phyloP scores from a whole-genome alignment of 2,888 invertebrate species.

The Petrolisthes manimaculis region DNA sequence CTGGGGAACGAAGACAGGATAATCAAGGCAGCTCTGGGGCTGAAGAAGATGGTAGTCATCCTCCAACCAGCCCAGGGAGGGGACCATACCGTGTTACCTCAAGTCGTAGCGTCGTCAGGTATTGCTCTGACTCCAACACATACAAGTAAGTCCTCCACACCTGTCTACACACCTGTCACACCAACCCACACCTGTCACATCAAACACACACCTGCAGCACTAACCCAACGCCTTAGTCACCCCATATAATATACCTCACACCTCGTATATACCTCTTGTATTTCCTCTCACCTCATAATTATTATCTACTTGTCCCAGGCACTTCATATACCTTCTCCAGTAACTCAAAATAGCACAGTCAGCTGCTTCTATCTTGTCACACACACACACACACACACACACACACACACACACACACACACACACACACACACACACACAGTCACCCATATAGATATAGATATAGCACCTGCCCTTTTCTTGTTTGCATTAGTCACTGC shows the following conservation, averaged over 20 bases:
- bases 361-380: not conserved
- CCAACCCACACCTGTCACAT: not conserved
- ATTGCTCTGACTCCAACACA: slow-evolving; percentile 47
- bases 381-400: too few relatives aligned
- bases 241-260: not conserved
- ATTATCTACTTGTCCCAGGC: not conserved
- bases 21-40: slow-evolving; percentile 26
- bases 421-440: too few relatives aligned
- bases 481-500: too few relatives aligned
- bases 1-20: slow-evolving; percentile 10
- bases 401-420: too few relatives aligned
- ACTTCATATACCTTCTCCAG: not conserved
- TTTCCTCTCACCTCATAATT: not conserved
- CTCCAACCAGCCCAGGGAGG: not conserved
- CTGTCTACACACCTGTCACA: not conserved
- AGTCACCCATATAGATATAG: too few relatives aligned
- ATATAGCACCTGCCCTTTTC: too few relatives aligned
- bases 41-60: slow-evolving; percentile 1
- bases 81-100: slow-evolving; percentile 47
- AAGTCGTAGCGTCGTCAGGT: slow-evolving; percentile 49
- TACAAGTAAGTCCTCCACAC: slow-evolving; percentile 52
- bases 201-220: not conserved
- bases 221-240: not conserved
- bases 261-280: not conserved
- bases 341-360: not conserved